These are phyloP conservation scores for Himalopsyche kuldschensis DNA, from an alignment of 2,888 invertebrate species.

Conservation along the genomic window DNA sequence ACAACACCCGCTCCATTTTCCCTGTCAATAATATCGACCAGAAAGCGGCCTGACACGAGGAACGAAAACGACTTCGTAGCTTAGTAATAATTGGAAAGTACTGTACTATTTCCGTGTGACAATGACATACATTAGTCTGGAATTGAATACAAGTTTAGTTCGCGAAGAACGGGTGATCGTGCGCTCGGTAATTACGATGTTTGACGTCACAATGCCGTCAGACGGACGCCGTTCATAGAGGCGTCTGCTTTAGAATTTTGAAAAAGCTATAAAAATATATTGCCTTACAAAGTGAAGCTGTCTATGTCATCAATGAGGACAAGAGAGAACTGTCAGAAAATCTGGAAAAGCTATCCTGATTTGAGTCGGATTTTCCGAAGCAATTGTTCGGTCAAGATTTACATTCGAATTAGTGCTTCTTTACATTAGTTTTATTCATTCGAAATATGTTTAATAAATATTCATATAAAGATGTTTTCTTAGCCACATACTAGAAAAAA, in stretches of 20 bases:
- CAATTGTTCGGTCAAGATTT: too few relatives aligned
- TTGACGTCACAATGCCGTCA: neutral
- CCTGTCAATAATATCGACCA: neutral
- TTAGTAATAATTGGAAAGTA: neutral
- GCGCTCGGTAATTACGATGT: neutral
- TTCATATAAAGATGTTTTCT: too few relatives aligned
- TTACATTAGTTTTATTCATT: too few relatives aligned
- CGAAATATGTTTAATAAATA: too few relatives aligned
- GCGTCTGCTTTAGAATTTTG: neutral
- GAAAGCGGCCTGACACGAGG: neutral
- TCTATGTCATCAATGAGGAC: neutral
- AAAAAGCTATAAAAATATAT: neutral
- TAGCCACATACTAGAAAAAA: too few relatives aligned
- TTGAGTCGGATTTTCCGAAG: too few relatives aligned
- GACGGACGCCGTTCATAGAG: neutral
- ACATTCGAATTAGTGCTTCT: too few relatives aligned
- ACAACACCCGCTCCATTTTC: neutral
- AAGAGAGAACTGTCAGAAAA: neutral
- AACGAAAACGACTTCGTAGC: neutral
- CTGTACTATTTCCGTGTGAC: neutral
- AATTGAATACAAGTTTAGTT: neutral
- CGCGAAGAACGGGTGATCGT: neutral
- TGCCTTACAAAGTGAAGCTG: neutral
- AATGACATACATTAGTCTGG: neutral
- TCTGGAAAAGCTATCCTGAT: too few relatives aligned